These are phyloP conservation scores for Whitmania pigra DNA, from an alignment of 1,140 invertebrate genomes.

Conservation along the genomic window DNA sequence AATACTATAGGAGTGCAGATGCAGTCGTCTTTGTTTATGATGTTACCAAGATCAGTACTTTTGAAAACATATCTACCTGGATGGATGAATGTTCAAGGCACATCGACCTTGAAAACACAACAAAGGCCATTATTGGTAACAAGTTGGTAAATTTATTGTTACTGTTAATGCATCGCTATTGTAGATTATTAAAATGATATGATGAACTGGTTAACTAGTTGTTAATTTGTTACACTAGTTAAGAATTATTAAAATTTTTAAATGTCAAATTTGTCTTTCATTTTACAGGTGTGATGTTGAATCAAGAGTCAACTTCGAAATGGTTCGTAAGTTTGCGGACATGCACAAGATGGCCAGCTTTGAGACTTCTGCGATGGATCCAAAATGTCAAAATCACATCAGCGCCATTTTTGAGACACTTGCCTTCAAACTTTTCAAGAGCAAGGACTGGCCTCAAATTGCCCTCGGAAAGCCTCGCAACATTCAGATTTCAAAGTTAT, in stretches of 20 bases:
- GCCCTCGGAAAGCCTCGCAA: background rate
- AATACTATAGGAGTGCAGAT: slow-evolving; percentile 94
- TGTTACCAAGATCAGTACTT: slow-evolving; percentile 80
- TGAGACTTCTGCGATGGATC: slow-evolving; percentile 65
- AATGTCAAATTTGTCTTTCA: background rate
- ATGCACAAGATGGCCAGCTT: slow-evolving; percentile 62
- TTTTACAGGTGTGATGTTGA: background rate
- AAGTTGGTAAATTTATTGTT: slow-evolving; percentile 42
- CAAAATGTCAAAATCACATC: slow-evolving; percentile 61
- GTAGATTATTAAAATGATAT: slow-evolving; percentile 25
- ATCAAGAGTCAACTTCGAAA: slow-evolving; percentile 52
- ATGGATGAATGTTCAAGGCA: slow-evolving; percentile 61
- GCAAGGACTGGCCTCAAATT: background rate
- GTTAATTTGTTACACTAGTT: background rate
- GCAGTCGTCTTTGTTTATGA: slow-evolving; percentile 92
- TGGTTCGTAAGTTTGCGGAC: slow-evolving; percentile 54
- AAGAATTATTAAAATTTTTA: background rate
- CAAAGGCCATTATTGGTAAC: slow-evolving; percentile 59
- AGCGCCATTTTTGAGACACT: slow-evolving; percentile 71
- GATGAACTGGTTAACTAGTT: too few species aligned
- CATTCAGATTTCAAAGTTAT: background rate
- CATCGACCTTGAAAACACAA: slow-evolving; percentile 51
- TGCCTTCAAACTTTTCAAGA: slow-evolving; percentile 50
- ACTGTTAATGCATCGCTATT: slow-evolving; percentile 35
- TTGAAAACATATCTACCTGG: slow-evolving; percentile 86